A percentile compares a stretch with the other conserved stretches of the same genome.
Evolutionary conservation across 2,113 vertebrate species (phyloP).

Genomic region (Butorides virescens): DNA sequence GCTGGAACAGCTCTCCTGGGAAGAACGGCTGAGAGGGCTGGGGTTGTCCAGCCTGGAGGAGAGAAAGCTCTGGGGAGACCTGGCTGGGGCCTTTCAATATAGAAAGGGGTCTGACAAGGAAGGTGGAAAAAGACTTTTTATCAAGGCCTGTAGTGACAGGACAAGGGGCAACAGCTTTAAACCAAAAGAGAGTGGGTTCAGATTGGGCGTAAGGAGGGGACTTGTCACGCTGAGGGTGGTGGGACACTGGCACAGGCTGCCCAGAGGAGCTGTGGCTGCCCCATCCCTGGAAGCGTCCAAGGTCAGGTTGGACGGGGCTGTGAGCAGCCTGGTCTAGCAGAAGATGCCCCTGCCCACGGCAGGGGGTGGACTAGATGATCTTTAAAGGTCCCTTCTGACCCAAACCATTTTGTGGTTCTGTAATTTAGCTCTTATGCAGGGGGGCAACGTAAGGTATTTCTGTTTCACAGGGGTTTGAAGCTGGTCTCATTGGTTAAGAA

Average conservation of each 20-base stretch:
- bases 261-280: not conserved
- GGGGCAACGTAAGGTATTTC: not conserved
- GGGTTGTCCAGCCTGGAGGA: not conserved
- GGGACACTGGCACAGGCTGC: not conserved
- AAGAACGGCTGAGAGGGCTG: not conserved
- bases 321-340: not conserved
- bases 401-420: not conserved
- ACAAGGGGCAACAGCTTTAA: not conserved
- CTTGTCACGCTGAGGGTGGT: not conserved
- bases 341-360: not conserved
- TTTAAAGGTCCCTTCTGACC: not conserved
- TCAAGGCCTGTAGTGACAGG: not conserved
- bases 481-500: not conserved
- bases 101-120: not conserved
- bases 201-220: not conserved
- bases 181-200: not conserved
- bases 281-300: not conserved
- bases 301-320: not conserved
- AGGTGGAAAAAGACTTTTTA: not conserved
- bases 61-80: not conserved
- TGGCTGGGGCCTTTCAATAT: not conserved
- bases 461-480: not conserved
- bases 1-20: not conserved
- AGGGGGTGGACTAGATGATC: too few relatives aligned
- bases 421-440: not conserved